Base-by-base conservation (phyloP, 2,888 invertebrate species). In the Pardosa pseudoannulata region DNA sequence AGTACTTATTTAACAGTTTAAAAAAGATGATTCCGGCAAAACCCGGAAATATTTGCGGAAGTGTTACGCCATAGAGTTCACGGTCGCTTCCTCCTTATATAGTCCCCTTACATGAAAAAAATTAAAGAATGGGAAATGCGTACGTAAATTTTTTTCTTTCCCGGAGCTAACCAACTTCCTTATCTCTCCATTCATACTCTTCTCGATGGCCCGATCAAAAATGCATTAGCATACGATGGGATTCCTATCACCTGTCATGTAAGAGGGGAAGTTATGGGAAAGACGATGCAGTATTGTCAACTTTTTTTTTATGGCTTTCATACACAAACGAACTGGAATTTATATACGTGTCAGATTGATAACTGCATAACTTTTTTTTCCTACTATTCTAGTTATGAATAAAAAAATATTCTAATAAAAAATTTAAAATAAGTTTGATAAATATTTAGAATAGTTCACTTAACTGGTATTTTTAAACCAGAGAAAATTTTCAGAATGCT, bases 11-110 rank as follows among this genome's bases (percentile, higher is more conserved):
- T 56, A 56, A 23, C 19, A 23, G n/a, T 23, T 1, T n/a, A n/a
- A 56, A 23, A 56, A 56, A 56, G 16, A 19, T 3, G 23, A 56
- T 16, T 46, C 16, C 41, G 2, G 19, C 23, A 23, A 56, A 56
- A 56, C 56, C 56, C 56, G 56, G 23, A 56, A 56, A 56, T 56
- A 16, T 56, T 23, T 56, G 56, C 56, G 56, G 56, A 56, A 56
- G 56, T 56, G 56, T 56, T 56, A 56, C 56, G 23, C 5, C 19
- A 7, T 36, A 56, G 11, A 56, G 56, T 56, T 56, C 56, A 56
- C 56, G 56, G 56, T 56, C 56, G 56, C 56, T 56, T 56, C 56
- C 56, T 56, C 56, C 11, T 56, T 56, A 19, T 23, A 6, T 23
- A 5, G 9, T 23, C 23, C 56, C 56, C 23, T 3, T 56, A 3